Evolutionary conservation across 2,797 vertebrate genomes (phyloP).

Genomic region (Acipenser oxyrinchus): DNA sequence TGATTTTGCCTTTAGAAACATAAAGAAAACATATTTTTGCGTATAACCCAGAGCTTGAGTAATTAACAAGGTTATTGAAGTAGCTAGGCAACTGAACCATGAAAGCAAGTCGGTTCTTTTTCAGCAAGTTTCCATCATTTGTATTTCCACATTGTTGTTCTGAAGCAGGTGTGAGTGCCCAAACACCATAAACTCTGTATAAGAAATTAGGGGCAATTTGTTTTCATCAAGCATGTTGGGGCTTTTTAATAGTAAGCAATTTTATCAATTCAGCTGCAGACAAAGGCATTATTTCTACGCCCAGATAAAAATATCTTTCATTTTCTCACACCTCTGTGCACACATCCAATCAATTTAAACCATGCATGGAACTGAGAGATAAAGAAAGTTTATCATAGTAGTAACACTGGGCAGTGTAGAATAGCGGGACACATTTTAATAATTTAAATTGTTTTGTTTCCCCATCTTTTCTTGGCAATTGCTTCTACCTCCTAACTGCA

Average conservation of each 20-base stretch:
- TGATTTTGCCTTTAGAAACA: no score
- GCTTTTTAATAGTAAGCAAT: constrained; percentile 9
- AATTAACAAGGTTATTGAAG: no score
- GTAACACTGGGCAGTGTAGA: not conserved
- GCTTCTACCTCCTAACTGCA: not conserved
- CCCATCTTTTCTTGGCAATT: not conserved
- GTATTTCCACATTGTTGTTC: not conserved
- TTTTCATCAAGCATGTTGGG: constrained; percentile 16
- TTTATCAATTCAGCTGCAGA: constrained; percentile 14
- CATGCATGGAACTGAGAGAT: constrained; percentile 10
- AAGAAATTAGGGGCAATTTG: constrained; percentile 8
- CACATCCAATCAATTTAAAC: constrained; percentile 7
- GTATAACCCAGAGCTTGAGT: no score
- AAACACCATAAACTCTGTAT: not conserved
- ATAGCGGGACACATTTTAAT: constrained; percentile 2
- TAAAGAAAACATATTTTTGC: no score
- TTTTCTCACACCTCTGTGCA: constrained; percentile 1
- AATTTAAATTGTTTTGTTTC: not conserved
- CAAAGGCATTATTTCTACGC: not conserved
- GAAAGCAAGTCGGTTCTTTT: no score
- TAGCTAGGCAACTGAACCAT: no score
- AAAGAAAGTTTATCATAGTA: constrained; percentile 8
- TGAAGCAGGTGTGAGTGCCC: not conserved
- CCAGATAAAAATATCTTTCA: not conserved
- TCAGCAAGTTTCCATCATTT: not conserved